Conservation (phyloP, 2,797 vertebrate genomes). For the Sebastes taczanowskii region DNA sequence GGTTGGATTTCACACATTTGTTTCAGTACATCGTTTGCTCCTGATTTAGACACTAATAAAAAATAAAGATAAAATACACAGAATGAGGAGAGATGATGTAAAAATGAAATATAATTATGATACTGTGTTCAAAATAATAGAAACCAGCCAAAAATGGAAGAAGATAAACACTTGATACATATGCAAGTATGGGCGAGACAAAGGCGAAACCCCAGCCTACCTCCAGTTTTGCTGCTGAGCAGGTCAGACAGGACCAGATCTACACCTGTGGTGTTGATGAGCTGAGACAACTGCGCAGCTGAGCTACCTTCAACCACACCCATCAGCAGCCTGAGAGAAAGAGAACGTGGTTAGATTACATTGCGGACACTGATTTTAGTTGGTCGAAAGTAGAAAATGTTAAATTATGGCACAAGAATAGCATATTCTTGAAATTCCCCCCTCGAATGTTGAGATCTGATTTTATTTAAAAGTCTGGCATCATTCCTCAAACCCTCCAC, state of each 20-base stretch:
- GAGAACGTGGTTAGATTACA: not conserved
- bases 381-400: not conserved
- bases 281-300: constrained; percentile 15
- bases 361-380: not conserved
- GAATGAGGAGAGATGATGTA: not conserved
- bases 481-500: constrained; percentile 27
- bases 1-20: not conserved
- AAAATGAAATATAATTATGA: not conserved
- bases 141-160: not conserved
- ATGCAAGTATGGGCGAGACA: not conserved
- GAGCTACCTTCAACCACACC: constrained; percentile 46
- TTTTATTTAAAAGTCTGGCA: not conserved
- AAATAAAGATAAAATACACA: not conserved
- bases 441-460: not conserved
- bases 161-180: too few species aligned
- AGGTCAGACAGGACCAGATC: constrained; percentile 80
- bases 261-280: constrained; percentile 69
- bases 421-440: not conserved
- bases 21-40: not conserved
- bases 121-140: not conserved
- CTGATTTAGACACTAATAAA: not conserved
- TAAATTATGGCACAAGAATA: too few species aligned
- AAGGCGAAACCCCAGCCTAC: constrained; percentile 3
- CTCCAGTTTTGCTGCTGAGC: constrained; percentile 1
- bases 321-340: constrained; percentile 65